phyloP scores from a whole-genome alignment of 2,888 invertebrate species.

The Diarsia rubi region DNA sequence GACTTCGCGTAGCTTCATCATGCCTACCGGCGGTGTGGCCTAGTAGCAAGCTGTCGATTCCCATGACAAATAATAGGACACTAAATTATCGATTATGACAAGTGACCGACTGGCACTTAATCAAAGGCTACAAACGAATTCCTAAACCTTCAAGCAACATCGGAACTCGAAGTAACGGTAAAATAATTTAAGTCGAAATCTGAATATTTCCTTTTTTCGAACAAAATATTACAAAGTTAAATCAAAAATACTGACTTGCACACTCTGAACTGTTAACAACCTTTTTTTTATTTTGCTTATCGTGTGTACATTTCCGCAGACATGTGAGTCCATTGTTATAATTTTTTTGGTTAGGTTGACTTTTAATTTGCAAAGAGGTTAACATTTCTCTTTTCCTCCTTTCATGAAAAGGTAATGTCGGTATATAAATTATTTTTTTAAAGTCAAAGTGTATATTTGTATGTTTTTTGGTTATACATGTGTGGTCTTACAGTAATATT shows the following conservation, averaged over 20 bases:
- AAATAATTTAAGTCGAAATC: too few relatives aligned
- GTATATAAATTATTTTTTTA: background rate
- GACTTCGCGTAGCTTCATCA: background rate
- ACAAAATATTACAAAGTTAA: too few relatives aligned
- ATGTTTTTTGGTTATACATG: too few relatives aligned
- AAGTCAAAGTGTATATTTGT: too few relatives aligned
- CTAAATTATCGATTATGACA: background rate
- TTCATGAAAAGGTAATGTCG: background rate
- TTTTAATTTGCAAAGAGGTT: constrained; percentile 26
- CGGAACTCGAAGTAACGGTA: constrained; percentile 21
- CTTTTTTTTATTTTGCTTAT: too few relatives aligned
- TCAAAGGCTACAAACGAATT: constrained; percentile 13
- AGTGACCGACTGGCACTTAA: constrained; percentile 7
- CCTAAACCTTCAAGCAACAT: constrained; percentile 9
- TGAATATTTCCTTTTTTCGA: too few relatives aligned
- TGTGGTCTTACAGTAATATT: too few relatives aligned
- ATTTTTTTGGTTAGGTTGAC: too few relatives aligned
- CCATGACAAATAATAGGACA: constrained; percentile 24
- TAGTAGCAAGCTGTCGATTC: constrained; percentile 32
- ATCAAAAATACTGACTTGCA: too few relatives aligned
- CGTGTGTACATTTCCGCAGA: too few relatives aligned
- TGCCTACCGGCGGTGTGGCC: constrained; percentile 4
- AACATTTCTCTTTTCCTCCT: background rate
- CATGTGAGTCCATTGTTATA: too few relatives aligned
- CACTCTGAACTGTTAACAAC: too few relatives aligned